Evolutionary conservation across 30 jellyfish, hydroid and myxozoan genomes (phyloP), one percentile per base, ranked within the genome.

Genomic region (Turritopsis rubra): DNA sequence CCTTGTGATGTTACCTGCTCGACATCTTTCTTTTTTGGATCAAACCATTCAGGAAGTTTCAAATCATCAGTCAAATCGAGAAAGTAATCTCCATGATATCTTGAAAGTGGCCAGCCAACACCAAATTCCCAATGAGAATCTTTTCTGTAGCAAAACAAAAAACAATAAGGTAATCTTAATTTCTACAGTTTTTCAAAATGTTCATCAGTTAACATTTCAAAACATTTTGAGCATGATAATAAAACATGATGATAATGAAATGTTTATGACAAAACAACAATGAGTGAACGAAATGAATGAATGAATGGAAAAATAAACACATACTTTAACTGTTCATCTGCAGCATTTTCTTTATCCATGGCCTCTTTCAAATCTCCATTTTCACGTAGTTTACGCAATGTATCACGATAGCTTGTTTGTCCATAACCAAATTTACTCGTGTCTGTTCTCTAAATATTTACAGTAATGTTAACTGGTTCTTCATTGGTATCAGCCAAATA

Each of bases 51-150:
- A 9, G 82, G 82, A 9, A 74, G 21, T 74, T 74, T 26, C 28
- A 74, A n/a, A 9, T 74, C 82, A 74, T 74, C 82, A 7, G 82
- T 30, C 82, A 26, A 23, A 52, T 74, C 82, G 26, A 74, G 65
- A 52, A 74, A 74, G 54, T 74, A 24, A 21, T 74, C 82, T 7
- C 82, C 65, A 74, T 74, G 65, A 52, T 74, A 29, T 52, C 41
- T 74, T 22, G 65, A 30, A 9, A 30, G 31, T 21, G 82, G 65
- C 82, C 82, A 74, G 16, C 82, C 82, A 16, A 0, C 13, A 16
- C 28, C 65, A 24, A 29, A 29, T 13, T 0, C 54, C 82, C 28
- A n/a, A 29, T 74, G 82, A 19, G 74, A 16, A 17, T 74, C 82
- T 23, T 23, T 30, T 24, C 82, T 74, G 24, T 21, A 1, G 13